phyloP scores from a whole-genome alignment of 2,113 vertebrate species.

The Epinephelus lanceolatus region DNA sequence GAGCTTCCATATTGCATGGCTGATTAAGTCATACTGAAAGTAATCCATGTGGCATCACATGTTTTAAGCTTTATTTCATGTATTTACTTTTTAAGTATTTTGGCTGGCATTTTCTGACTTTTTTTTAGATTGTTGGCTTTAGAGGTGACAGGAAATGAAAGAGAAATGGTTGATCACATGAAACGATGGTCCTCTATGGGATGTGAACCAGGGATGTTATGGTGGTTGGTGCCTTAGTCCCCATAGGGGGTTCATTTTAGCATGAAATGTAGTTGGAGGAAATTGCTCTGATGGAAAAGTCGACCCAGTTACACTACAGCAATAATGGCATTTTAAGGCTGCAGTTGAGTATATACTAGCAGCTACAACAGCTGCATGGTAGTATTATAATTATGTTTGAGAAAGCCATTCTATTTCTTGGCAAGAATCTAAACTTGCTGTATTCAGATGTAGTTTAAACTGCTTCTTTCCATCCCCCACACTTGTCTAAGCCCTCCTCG shows the following conservation, averaged over 20 bases:
- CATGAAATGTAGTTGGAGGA: neutral
- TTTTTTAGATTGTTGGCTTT: neutral
- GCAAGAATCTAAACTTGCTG: neutral
- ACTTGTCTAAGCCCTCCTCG: neutral
- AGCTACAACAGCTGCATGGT: neutral
- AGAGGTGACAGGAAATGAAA: neutral
- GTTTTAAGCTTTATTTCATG: neutral
- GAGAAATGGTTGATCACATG: neutral
- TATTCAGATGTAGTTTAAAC: neutral
- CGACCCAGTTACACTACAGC: neutral
- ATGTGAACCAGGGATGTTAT: neutral
- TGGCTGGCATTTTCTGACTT: neutral
- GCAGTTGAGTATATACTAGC: neutral
- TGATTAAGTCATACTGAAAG: neutral
- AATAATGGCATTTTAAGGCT: neutral
- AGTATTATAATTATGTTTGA: neutral
- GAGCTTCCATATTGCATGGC: neutral
- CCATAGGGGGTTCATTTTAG: neutral
- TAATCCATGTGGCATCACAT: neutral
- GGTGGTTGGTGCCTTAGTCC: too few relatives aligned
- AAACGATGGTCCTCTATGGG: neutral
- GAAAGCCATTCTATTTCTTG: neutral
- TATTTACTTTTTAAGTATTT: neutral
- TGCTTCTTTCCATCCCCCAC: slow-evolving; percentile 11
- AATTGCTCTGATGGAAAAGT: neutral